phyloP scores from a whole-genome alignment of 2,797 vertebrate genomes.

The Australoheros facetus region DNA sequence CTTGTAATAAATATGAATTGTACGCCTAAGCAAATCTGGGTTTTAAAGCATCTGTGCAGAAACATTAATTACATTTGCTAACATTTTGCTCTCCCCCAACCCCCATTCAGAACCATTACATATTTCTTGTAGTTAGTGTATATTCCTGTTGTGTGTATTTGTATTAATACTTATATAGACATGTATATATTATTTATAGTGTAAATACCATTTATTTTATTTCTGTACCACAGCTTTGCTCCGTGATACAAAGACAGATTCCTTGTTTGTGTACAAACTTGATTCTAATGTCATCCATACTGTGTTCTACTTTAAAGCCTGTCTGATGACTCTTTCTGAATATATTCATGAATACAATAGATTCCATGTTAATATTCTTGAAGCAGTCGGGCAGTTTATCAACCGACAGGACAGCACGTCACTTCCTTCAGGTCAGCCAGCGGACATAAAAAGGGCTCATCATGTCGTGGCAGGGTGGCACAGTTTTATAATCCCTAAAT shows the following conservation, averaged over 20 bases:
- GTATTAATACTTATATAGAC: too few species aligned
- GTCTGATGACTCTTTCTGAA: not conserved
- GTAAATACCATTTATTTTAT: too few species aligned
- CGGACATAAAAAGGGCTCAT: not conserved
- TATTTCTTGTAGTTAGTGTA: too few species aligned
- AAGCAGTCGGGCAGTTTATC: not conserved
- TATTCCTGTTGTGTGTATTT: too few species aligned
- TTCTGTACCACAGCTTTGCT: too few species aligned
- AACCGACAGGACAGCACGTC: not conserved
- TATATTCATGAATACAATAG: not conserved
- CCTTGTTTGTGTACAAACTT: too few species aligned
- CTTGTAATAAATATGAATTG: not conserved
- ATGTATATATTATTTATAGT: too few species aligned
- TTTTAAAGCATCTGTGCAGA: not conserved
- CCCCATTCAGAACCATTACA: too few species aligned
- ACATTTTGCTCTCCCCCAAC: too few species aligned
- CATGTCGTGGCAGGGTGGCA: constrained; percentile 30
- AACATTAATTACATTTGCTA: not conserved
- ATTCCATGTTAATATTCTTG: not conserved
- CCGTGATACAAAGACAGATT: too few species aligned
- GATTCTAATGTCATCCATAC: not conserved
- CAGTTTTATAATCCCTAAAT: constrained; percentile 49
- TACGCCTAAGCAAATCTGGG: not conserved
- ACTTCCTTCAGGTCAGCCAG: constrained; percentile 20
- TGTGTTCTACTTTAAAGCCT: not conserved